Conservation (phyloP, 2,888 invertebrate genomes). For the Arrhopalites spinosus region DNA sequence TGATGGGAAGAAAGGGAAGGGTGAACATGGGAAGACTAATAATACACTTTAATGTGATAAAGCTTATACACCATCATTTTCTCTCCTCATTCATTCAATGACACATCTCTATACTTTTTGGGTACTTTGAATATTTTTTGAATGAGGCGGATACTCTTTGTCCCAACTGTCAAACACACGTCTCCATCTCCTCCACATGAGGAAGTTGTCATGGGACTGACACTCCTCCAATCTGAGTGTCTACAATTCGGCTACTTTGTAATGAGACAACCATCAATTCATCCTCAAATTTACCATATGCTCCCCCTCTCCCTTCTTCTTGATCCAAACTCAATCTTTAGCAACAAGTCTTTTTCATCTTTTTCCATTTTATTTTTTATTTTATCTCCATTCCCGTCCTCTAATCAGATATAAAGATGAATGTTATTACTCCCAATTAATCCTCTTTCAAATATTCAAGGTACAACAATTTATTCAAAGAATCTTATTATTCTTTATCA, state of each 20-base stretch:
- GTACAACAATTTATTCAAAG: neutral
- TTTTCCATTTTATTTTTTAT: neutral
- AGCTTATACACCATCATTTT: conserved; percentile 1
- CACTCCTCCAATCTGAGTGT: conserved; percentile 31
- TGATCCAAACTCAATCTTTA: no score
- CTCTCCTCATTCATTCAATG: neutral
- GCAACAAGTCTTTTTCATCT: neutral
- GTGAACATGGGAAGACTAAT: conserved; percentile 19
- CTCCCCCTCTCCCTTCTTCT: neutral
- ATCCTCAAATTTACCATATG: neutral
- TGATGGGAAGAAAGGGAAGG: conserved; percentile 24
- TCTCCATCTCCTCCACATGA: conserved; percentile 8
- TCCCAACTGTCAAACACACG: conserved; percentile 31
- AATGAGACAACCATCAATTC: conserved; percentile 32
- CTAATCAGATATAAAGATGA: neutral
- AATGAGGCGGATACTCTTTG: conserved; percentile 33
- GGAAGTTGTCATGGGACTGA: conserved; percentile 4
- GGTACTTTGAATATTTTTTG: conserved; percentile 14
- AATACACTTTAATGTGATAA: conserved; percentile 8
- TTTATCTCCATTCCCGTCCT: neutral
- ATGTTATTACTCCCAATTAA: no score
- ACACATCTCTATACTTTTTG: neutral
- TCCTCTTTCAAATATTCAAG: no score
- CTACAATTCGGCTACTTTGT: conserved; percentile 36
- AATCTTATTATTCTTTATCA: neutral